phyloP scores from a whole-genome alignment of 2,797 vertebrate genomes.

The Paguma larvata region DNA sequence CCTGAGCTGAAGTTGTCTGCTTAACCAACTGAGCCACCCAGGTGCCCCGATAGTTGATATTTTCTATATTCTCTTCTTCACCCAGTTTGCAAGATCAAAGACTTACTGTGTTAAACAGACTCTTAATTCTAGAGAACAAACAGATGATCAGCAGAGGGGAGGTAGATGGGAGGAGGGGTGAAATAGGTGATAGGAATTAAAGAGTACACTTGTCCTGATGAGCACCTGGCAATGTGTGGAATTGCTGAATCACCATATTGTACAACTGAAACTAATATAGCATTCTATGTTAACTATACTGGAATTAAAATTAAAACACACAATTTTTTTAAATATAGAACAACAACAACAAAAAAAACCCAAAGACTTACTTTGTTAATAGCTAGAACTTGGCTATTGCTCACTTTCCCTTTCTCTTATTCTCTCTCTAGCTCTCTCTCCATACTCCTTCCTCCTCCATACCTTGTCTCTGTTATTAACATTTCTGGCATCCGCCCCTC shows the following conservation, averaged over 20 bases:
- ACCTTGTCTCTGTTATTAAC: background rate
- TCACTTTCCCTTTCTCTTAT: background rate
- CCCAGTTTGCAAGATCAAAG: slow-evolving; percentile 3
- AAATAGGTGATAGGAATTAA: background rate
- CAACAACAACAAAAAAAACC: background rate
- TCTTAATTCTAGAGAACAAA: background rate
- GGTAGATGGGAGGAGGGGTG: background rate
- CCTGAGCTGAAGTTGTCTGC: no score
- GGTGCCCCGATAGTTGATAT: background rate
- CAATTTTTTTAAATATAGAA: background rate
- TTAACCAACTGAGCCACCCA: no score
- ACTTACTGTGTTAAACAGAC: background rate
- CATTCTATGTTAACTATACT: background rate
- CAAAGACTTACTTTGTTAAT: background rate
- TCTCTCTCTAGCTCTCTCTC: background rate
- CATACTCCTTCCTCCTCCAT: background rate
- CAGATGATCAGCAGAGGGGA: background rate
- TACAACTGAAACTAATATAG: background rate
- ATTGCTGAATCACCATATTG: background rate
- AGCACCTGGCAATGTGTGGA: background rate
- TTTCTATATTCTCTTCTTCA: background rate
- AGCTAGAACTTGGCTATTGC: background rate
- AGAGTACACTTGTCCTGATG: background rate
- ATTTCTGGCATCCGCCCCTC: background rate
- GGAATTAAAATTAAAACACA: background rate